Percentiles rank a stretch among this genome's conserved stretches.
These are phyloP conservation scores for Nomada ruficornis DNA, from an alignment of 2,888 invertebrate species.

Conservation along the genomic window DNA sequence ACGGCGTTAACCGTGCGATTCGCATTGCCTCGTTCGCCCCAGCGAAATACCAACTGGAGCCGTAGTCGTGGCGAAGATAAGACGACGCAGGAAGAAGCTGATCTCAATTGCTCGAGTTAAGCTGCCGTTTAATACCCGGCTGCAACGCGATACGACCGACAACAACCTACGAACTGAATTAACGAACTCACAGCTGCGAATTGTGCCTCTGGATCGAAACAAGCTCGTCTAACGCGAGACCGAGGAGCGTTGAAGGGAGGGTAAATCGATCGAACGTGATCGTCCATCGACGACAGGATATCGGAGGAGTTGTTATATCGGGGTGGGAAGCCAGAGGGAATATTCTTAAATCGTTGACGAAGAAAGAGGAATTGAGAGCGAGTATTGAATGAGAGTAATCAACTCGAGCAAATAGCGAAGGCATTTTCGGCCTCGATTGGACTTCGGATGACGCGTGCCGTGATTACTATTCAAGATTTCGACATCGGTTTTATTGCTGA, in stretches of 20 bases:
- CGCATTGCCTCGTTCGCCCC: background rate
- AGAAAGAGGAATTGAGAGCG: background rate
- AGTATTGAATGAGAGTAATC: constrained; percentile 35
- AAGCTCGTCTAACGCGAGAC: background rate
- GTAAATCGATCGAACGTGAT: background rate
- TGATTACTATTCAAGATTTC: background rate
- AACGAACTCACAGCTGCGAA: background rate
- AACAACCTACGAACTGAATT: background rate
- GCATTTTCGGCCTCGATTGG: constrained; percentile 11
- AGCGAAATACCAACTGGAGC: background rate
- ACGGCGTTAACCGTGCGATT: constrained; percentile 25
- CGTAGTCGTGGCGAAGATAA: constrained; percentile 9
- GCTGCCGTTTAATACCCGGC: background rate
- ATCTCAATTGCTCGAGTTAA: constrained; percentile 38
- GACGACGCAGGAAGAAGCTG: constrained; percentile 10
- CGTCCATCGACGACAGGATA: background rate
- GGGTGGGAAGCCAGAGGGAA: background rate
- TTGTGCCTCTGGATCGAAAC: background rate
- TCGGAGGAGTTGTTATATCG: background rate
- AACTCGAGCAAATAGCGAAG: constrained; percentile 14
- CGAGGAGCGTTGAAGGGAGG: background rate
- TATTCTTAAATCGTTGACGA: constrained; percentile 1
- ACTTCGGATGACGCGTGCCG: background rate
- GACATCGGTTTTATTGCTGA: background rate
- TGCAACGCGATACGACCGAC: constrained; percentile 6